Base-by-base conservation (phyloP, 2,113 vertebrate genomes). In the Gobius niger region DNA sequence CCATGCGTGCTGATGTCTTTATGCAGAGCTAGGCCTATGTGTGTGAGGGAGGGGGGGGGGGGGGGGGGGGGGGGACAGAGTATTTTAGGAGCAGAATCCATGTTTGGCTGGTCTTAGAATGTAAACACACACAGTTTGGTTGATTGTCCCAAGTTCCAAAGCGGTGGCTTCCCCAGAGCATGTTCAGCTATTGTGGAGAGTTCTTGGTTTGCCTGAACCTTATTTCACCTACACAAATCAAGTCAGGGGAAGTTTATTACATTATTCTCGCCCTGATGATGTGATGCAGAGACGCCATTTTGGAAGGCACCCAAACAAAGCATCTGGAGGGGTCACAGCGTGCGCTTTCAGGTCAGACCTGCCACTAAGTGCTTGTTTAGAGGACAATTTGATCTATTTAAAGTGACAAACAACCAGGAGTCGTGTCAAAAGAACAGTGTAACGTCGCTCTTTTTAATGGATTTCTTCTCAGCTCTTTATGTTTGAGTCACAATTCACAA, bases 1-100 rank as follows among this genome's bases (percentile, higher is more conserved):
- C 75, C 71, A 59, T 65, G 65, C 72, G 44, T 72, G 76, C 46
- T 77, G 78, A 85, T 79, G 73, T 78, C 77, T 77, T 67, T 16
- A 71, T 84, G 68, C 69, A 65, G 72, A 61, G 61, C 40, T 68
- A 41, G n/a, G 44, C 42, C 19, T 59, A 67, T 44, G 11, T 18
- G 71, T 44, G 67, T 50, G 18, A 24, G 16, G 62, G 47, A 10
- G 16, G 19, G 51, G 51, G 11, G 47, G 41, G 41, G 16, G 16
- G 11, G 4, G 7, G 16, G 18, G n/a, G n/a, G n/a, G n/a, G n/a
- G n/a, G n/a, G n/a, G n/a, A n/a, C n/a, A n/a, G n/a, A n/a, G 40
- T 42, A 40, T 60, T 41, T 60, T n/a, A 4, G 57, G n/a, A 40
- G 13, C 7, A n/a, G 57, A 13, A 15, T 7, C 7, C 13, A 15